Conservation (phyloP, 1,140 invertebrate species). For the Phortica variegata region DNA sequence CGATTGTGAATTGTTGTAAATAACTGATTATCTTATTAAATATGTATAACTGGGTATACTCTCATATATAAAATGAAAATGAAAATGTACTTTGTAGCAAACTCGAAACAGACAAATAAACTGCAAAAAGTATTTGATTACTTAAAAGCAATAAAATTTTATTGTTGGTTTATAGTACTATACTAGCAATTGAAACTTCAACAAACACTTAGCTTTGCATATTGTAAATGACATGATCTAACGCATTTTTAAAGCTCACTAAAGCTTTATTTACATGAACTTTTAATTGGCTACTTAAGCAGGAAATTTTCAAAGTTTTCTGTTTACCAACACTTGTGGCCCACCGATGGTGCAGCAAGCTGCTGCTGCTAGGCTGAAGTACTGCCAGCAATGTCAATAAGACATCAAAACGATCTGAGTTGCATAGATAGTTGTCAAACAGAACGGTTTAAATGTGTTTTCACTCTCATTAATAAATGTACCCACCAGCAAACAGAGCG, state of each 20-base stretch:
- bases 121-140: conserved; percentile 52
- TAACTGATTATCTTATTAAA: conserved; percentile 32
- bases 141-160: conserved; percentile 6
- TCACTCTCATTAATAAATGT: not conserved
- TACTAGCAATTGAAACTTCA: conserved; percentile 2
- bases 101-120: conserved; percentile 53
- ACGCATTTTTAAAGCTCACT: not conserved
- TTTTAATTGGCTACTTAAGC: not conserved
- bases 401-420: not conserved
- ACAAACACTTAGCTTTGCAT: not conserved
- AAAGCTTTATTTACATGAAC: not conserved
- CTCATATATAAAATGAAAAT: too few species aligned
- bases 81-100: conserved; percentile 40
- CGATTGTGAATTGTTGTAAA: conserved; percentile 40
- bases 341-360: too few species aligned
- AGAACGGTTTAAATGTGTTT: not conserved
- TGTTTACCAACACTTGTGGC: too few species aligned
- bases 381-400: too few species aligned
- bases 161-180: not conserved
- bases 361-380: too few species aligned
- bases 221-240: not conserved
- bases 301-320: not conserved
- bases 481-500: too few species aligned
- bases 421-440: not conserved
- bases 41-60: too few species aligned